phyloP scores from a whole-genome alignment of 2,797 vertebrate species.

The Anomalospiza imberbis region DNA sequence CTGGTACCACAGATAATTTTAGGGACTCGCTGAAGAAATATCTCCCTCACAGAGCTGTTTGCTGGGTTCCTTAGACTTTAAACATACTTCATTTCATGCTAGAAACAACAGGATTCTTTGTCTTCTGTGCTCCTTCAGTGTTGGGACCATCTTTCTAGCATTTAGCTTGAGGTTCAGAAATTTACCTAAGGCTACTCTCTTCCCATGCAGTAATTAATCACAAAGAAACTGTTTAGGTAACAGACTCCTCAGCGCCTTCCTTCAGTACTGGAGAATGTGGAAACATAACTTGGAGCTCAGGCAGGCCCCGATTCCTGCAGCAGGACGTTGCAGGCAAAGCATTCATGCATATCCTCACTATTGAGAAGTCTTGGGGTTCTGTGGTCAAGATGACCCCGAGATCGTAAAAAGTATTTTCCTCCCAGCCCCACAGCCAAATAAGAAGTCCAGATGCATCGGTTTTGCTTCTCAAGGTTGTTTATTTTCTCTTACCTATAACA shows the following conservation, averaged over 20 bases:
- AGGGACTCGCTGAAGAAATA: fast-evolving
- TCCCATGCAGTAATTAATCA: not conserved
- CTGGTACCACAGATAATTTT: not conserved
- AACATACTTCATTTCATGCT: not conserved
- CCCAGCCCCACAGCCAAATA: too few relatives aligned
- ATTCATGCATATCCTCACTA: not conserved
- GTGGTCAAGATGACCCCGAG: too few relatives aligned
- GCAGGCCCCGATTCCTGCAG: not conserved
- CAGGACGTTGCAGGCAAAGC: not conserved
- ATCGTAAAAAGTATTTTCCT: too few relatives aligned
- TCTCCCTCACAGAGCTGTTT: not conserved
- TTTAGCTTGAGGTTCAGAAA: not conserved
- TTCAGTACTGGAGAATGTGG: not conserved
- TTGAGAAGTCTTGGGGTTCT: not conserved
- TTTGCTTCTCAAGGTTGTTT: too few relatives aligned
- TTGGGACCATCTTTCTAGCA: not conserved
- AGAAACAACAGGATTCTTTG: not conserved
- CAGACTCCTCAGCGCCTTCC: not conserved
- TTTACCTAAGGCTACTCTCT: not conserved
- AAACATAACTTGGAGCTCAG: not conserved
- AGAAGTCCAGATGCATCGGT: too few relatives aligned
- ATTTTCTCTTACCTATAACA: too few relatives aligned
- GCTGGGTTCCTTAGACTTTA: not conserved
- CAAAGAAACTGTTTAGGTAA: not conserved
- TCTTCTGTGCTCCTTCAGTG: not conserved